Percentiles rank a stretch among this genome's conserved stretches.
Evolutionary conservation across 2,797 vertebrate genomes (phyloP).

Genomic region (Denticeps clupeoides): DNA sequence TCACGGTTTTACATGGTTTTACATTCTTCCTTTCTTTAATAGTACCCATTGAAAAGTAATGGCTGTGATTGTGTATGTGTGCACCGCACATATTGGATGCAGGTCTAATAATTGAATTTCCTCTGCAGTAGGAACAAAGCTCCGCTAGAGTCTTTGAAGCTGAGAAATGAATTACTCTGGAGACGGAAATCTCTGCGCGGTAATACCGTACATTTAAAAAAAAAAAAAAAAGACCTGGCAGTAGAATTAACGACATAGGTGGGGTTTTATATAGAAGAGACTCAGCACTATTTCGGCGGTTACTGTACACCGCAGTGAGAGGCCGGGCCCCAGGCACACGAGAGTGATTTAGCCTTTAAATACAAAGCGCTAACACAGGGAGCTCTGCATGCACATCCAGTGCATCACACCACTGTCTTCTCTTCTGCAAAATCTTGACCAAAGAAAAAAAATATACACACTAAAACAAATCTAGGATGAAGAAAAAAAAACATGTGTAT

Average conservation of each 20-base stretch:
- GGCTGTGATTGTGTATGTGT: neutral
- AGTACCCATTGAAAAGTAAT: too few species aligned
- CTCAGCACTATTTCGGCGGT: conserved; percentile 3
- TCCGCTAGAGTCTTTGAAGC: conserved; percentile 21
- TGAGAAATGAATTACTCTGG: conserved; percentile 32
- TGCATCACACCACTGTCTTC: too few species aligned
- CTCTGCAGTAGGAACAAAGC: conserved; percentile 21
- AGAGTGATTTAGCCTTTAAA: too few species aligned
- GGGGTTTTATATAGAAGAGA: conserved; percentile 13
- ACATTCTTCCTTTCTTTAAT: too few species aligned
- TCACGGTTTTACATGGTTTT: too few species aligned
- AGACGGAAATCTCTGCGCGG: conserved; percentile 32
- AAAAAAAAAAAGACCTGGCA: conserved; percentile 9
- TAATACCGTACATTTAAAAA: conserved; percentile 13
- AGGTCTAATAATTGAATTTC: conserved; percentile 30
- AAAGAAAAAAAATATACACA: too few species aligned
- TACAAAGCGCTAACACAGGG: too few species aligned
- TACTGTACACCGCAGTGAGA: conserved; percentile 22
- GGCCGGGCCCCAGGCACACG: neutral
- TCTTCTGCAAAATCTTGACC: too few species aligned
- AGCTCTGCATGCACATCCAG: too few species aligned
- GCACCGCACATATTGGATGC: conserved; percentile 12
- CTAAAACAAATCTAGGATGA: neutral
- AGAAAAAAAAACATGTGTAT: too few species aligned
- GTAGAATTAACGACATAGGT: conserved; percentile 15